Evolutionary conservation across 1,140 invertebrate genomes (phyloP).

Genomic region (Oryctes rhinoceros): DNA sequence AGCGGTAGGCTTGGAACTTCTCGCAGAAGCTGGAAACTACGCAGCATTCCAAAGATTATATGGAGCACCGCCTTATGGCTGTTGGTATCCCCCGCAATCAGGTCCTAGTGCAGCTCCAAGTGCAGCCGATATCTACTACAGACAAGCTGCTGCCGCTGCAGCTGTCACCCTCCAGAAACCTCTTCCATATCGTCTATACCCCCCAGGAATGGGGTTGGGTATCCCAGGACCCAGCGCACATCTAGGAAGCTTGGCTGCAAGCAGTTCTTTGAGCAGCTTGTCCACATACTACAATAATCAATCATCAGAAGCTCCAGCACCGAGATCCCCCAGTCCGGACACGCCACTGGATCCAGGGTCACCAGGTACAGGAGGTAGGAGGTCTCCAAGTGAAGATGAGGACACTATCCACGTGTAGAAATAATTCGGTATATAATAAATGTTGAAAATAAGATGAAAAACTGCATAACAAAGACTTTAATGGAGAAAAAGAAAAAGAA

Average conservation of each 20-base stretch:
- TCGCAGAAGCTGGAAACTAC: slow-evolving; percentile 96
- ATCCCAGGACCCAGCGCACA: slow-evolving; percentile 71
- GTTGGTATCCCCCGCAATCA: slow-evolving; percentile 69
- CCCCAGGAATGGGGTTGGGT: slow-evolving; percentile 68
- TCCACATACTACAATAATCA: slow-evolving; percentile 69
- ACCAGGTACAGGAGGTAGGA: slow-evolving; percentile 57
- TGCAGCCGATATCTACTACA: slow-evolving; percentile 81
- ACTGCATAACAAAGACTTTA: background rate
- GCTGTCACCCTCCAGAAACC: slow-evolving; percentile 87
- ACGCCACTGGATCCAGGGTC: slow-evolving; percentile 63
- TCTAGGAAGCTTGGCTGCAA: slow-evolving; percentile 67
- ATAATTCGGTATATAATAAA: background rate
- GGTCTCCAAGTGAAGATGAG: slow-evolving; percentile 67
- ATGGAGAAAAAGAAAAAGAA: background rate
- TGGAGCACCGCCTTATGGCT: slow-evolving; percentile 76
- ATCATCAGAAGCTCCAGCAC: slow-evolving; percentile 59
- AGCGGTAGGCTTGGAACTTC: slow-evolving; percentile 93
- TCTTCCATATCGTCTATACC: slow-evolving; percentile 81
- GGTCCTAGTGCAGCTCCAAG: slow-evolving; percentile 69
- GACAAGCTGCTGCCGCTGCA: slow-evolving; percentile 75
- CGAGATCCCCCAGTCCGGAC: slow-evolving; percentile 57
- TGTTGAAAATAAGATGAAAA: background rate
- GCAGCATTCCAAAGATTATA: slow-evolving; percentile 95
- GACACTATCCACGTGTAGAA: slow-evolving; percentile 63
- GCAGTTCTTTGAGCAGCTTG: slow-evolving; percentile 67